Evolutionary conservation across 2,888 invertebrate species (phyloP), one percentile per base, ranked within the genome.

Genomic region (Dioctria rufipes): DNA sequence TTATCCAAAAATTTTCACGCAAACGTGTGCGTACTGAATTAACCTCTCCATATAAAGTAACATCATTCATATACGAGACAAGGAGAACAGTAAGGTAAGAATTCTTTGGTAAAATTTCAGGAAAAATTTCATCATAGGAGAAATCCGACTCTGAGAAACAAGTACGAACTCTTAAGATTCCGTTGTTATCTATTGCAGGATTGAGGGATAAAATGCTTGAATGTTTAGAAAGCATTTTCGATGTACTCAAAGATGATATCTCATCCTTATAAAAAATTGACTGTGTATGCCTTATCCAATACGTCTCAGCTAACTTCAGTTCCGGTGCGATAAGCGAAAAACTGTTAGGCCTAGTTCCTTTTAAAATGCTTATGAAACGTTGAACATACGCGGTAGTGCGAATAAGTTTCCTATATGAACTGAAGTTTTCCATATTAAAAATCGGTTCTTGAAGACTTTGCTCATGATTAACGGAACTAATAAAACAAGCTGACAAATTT

Each of bases 341-440:
- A 6, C 49, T 46, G 5, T 39, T 61, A 61, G 61, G 61, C 39
- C 25, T 61, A 61, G 8, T 61, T 61, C 61, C 61, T n/a, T 25
- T 13, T 61, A 61, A 61, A 6, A 5, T 11, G 25, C n/a, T 25
- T 8, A 61, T 25, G n/a, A 61, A 61, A n/a, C 61, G 61, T n/a
- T 61, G 61, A 25, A 37, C 25, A 61, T 61, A 61, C 2, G 61
- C 37, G n/a, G 61, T 61, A n/a, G 25, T 25, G 25, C 25, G 25
- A 25, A 25, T 25, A 25, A 61, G n/a, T 61, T 61, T 61, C 25
- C 58, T 58, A 13, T 13, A 58, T 13, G 8, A 11, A 25, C 61
- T n/a, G 37, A 61, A 11, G 39, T 61, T 61, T 61, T 61, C n/a
- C n/a, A 61, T 61, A 61, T 25, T n/a, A 6, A 61, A 61, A 61